Evolutionary conservation across 2,797 vertebrate species (phyloP).

Genomic region (Thaleichthys pacificus): DNA sequence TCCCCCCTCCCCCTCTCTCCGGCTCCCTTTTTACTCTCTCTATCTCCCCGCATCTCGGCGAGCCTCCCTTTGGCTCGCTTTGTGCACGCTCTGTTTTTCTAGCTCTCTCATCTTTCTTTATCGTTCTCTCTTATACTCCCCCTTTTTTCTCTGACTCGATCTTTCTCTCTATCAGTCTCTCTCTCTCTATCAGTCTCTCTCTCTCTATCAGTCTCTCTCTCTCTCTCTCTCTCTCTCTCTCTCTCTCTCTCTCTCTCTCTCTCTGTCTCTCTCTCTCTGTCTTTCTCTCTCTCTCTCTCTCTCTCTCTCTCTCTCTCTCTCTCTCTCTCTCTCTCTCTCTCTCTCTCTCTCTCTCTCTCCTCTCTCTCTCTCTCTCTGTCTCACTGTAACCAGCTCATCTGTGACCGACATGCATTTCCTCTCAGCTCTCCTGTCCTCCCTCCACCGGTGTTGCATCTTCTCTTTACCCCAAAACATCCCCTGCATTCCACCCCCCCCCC

Average conservation of each 20-base stretch:
- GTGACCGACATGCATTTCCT: constrained; percentile 7
- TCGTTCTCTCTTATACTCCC: neutral
- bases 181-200: neutral
- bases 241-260: neutral
- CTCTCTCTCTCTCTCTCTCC: constrained; percentile 1
- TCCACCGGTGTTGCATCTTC: neutral
- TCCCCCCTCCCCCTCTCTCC: neutral
- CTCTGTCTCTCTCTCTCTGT: neutral
- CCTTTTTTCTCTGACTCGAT: neutral
- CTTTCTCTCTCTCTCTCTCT: neutral
- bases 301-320: neutral
- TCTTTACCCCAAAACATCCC: constrained; percentile 8
- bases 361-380: neutral
- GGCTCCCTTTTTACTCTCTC: neutral
- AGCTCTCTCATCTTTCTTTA: neutral
- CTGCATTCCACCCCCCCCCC: neutral
- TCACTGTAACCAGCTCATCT: neutral
- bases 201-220: constrained; percentile 1
- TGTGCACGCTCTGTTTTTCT: neutral
- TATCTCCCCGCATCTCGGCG: neutral
- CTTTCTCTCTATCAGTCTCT: constrained; percentile 1
- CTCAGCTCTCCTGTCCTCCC: constrained; percentile 5
- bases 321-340: neutral
- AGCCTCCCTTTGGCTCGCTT: neutral
- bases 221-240: neutral